These are phyloP conservation scores for Gambusia affinis DNA, from an alignment of 2,113 vertebrate genomes.

Conservation along the genomic window DNA sequence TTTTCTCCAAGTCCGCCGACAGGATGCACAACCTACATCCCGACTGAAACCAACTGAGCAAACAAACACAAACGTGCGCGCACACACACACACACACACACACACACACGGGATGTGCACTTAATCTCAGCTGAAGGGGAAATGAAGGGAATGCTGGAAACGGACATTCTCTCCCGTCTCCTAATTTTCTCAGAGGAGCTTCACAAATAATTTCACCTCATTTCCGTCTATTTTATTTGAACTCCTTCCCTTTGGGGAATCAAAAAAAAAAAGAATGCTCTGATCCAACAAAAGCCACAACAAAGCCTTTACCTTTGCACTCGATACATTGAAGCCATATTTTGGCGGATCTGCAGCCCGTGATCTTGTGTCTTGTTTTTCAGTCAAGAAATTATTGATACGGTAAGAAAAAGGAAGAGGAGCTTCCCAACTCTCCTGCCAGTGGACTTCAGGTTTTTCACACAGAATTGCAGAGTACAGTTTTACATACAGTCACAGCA, in stretches of 20 bases:
- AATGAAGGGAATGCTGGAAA: slow-evolving; percentile 28
- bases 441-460: slow-evolving; percentile 46
- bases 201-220: slow-evolving; percentile 56
- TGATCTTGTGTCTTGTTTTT: slow-evolving; percentile 14
- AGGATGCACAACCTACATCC: slow-evolving; percentile 69
- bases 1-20: slow-evolving; percentile 43
- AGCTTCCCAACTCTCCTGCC: slow-evolving; percentile 42
- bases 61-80: not conserved
- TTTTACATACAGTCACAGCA: slow-evolving; percentile 31
- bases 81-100: not conserved
- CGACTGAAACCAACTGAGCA: slow-evolving; percentile 12
- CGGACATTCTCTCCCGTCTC: slow-evolving; percentile 23
- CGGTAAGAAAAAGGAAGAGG: slow-evolving; percentile 36
- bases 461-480: slow-evolving; percentile 38
- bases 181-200: slow-evolving; percentile 41
- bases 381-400: slow-evolving; percentile 34
- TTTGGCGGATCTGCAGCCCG: slow-evolving; percentile 26
- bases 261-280: slow-evolving; percentile 43
- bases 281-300: slow-evolving; percentile 27
- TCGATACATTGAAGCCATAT: slow-evolving; percentile 27
- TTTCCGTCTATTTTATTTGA: slow-evolving; percentile 28
- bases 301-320: slow-evolving; percentile 22
- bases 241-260: slow-evolving; percentile 13
- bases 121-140: slow-evolving; percentile 53
- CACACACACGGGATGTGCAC: slow-evolving; percentile 8